Conservation (phyloP, 2,797 vertebrate species). For the Argentina silus region DNA sequence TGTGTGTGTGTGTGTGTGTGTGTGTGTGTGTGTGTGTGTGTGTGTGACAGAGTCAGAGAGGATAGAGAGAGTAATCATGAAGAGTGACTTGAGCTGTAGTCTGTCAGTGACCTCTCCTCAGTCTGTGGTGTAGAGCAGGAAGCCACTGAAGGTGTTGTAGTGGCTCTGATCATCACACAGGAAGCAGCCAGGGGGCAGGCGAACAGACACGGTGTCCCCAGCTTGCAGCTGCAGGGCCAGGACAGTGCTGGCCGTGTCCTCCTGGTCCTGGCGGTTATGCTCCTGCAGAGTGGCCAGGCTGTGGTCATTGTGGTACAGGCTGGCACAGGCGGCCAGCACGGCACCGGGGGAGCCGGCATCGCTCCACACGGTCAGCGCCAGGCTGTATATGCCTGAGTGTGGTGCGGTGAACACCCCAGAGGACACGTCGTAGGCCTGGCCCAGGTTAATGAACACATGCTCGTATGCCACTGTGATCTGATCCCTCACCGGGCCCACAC, state of each 20-base stretch:
- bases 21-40: too few species aligned
- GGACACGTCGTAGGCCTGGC: constrained; percentile 29
- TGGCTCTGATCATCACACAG: constrained; percentile 41
- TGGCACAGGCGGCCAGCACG: constrained; percentile 19
- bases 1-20: too few species aligned
- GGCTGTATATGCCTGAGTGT: constrained; percentile 33
- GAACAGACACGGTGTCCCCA: constrained; percentile 31
- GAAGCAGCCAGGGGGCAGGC: constrained; percentile 26
- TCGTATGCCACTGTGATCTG: constrained; percentile 23
- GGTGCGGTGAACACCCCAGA: constrained; percentile 37
- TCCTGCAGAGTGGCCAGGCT: constrained; percentile 31
- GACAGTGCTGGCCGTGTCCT: constrained; percentile 39
- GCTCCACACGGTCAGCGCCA: constrained; percentile 32
- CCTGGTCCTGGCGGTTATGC: constrained; percentile 35
- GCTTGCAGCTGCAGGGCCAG: constrained; percentile 25
- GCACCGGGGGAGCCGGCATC: constrained; percentile 31
- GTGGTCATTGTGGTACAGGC: constrained; percentile 5
- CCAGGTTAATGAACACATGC: constrained; percentile 39
- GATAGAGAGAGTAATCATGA: neutral
- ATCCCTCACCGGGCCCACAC: constrained; percentile 16
- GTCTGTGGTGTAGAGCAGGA: constrained; percentile 32
- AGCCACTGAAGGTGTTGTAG: constrained; percentile 44
- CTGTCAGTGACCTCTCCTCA: neutral
- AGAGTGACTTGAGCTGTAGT: neutral
- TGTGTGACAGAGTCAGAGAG: neutral